These are phyloP conservation scores for Drosophila crucigera DNA, from an alignment of 2,888 invertebrate genomes.

Conservation along the genomic window DNA sequence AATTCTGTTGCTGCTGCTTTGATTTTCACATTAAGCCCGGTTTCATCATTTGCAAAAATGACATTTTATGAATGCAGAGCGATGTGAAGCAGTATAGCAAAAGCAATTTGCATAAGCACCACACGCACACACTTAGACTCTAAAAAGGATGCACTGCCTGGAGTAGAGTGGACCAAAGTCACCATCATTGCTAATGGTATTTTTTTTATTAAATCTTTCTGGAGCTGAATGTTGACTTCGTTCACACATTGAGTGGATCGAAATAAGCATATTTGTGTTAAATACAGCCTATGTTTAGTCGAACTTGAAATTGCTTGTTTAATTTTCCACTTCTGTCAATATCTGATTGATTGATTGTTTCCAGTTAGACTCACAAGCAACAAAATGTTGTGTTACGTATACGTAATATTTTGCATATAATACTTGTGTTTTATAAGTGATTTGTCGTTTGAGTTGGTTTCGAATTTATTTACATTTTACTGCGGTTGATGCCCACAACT, in stretches of 20 bases:
- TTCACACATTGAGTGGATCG: background rate
- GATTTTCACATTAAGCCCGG: constrained; percentile 53
- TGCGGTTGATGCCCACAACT: background rate
- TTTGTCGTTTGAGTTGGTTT: background rate
- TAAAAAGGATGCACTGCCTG: background rate
- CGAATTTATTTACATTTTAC: background rate
- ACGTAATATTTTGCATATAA: background rate
- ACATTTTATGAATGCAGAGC: constrained; percentile 32
- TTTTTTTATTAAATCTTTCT: background rate
- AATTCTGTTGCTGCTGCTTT: constrained; percentile 40
- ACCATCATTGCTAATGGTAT: constrained; percentile 1
- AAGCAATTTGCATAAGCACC: constrained; percentile 48
- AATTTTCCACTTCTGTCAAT: background rate
- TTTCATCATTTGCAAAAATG: constrained; percentile 57
- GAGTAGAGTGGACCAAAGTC: constrained; percentile 7
- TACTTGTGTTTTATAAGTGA: background rate
- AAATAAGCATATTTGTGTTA: background rate
- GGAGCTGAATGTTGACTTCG: background rate
- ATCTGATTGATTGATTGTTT: background rate
- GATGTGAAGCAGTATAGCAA: constrained; percentile 10
- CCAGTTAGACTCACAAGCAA: background rate
- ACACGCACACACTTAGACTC: background rate
- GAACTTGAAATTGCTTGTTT: background rate
- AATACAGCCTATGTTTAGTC: background rate
- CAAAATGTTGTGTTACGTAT: background rate